phyloP scores from a whole-genome alignment of 2,888 invertebrate genomes.

The Anoplius nigerrimus region DNA sequence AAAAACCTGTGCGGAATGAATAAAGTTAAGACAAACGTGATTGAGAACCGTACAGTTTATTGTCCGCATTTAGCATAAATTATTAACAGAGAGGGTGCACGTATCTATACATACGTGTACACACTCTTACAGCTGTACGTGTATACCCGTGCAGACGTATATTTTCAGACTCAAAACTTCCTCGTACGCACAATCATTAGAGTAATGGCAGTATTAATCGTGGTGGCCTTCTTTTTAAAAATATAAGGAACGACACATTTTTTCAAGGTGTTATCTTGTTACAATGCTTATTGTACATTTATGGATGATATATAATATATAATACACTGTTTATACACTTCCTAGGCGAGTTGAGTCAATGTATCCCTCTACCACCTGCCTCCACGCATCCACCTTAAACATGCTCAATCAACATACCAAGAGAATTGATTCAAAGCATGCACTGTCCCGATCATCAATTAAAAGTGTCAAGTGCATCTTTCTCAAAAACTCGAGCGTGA shows the following conservation, averaged over 20 bases:
- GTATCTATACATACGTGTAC: too few relatives aligned
- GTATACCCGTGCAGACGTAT: conserved; percentile 34
- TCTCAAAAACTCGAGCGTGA: too few relatives aligned
- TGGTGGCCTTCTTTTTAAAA: conserved; percentile 48
- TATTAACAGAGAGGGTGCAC: not conserved
- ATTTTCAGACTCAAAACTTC: conserved; percentile 49
- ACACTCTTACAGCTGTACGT: too few relatives aligned
- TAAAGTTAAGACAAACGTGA: conserved; percentile 16
- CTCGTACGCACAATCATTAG: conserved; percentile 48
- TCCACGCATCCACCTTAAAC: too few relatives aligned
- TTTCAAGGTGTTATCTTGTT: conserved; percentile 55
- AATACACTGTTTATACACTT: conserved; percentile 58
- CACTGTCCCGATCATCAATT: too few relatives aligned
- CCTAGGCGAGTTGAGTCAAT: conserved; percentile 18
- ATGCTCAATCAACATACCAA: too few relatives aligned
- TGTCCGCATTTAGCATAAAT: not conserved
- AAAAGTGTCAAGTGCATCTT: too few relatives aligned
- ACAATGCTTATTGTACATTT: conserved; percentile 60
- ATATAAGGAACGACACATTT: conserved; percentile 36
- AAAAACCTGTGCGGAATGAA: conserved; percentile 24
- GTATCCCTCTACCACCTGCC: too few relatives aligned
- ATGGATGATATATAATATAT: conserved; percentile 60
- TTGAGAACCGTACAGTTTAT: not conserved
- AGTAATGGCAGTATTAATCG: conserved; percentile 62
- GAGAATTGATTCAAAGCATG: too few relatives aligned